Evolutionary conservation across 2,113 vertebrate genomes (phyloP).

Genomic region (Heptranchias perlo): DNA sequence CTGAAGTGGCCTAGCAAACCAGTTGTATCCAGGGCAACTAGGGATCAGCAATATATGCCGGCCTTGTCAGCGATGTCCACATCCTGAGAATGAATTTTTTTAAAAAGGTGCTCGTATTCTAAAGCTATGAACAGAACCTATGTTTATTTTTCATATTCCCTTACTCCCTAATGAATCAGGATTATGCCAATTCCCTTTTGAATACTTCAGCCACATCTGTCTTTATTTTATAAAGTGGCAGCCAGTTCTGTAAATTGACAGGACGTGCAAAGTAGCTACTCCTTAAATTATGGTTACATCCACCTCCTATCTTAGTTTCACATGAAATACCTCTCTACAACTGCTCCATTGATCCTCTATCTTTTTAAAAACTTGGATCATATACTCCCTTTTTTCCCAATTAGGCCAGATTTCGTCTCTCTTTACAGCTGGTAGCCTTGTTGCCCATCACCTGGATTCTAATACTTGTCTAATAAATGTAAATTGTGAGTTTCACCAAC

Average conservation of each 20-base stretch:
- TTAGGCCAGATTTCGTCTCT: neutral
- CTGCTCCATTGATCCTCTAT: neutral
- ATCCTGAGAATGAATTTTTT: neutral
- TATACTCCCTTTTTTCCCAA: neutral
- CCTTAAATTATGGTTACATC: neutral
- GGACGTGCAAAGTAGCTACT: neutral
- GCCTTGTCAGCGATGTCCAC: neutral
- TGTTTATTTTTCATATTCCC: neutral
- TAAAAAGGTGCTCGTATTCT: neutral
- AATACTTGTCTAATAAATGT: neutral
- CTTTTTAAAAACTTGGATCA: neutral
- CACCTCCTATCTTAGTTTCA: no score
- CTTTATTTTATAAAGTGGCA: neutral
- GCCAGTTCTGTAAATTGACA: neutral
- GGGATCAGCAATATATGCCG: neutral
- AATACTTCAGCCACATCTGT: neutral
- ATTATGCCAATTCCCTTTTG: neutral
- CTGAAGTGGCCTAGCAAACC: neutral
- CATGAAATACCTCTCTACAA: neutral
- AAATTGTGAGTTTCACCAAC: neutral
- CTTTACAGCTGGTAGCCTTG: neutral
- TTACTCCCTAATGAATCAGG: neutral
- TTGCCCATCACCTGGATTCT: neutral
- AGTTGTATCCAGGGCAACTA: neutral
- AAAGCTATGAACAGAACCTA: neutral